These are phyloP conservation scores for Calyptomena viridis DNA, from an alignment of 2,113 vertebrate species.

Conservation along the genomic window DNA sequence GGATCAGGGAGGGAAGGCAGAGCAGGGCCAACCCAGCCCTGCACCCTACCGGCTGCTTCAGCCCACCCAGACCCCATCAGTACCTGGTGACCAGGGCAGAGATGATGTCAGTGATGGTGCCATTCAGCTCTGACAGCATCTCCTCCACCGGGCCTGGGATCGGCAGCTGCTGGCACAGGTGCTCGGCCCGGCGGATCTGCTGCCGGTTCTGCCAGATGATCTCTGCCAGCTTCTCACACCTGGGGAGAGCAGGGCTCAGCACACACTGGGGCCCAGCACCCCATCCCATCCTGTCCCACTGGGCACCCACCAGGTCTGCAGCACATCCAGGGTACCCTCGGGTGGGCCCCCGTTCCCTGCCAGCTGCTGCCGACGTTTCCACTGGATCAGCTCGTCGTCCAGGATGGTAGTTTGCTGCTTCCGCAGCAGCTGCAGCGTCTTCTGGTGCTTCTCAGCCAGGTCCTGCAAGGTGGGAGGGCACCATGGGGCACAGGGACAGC, in stretches of 20 bases:
- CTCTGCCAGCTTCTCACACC: constrained; percentile 97
- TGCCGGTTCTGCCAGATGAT: constrained; percentile 98
- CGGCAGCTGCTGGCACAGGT: constrained; percentile 93
- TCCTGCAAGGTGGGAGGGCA: neutral
- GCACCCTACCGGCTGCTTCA: neutral
- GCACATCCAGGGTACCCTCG: constrained; percentile 91
- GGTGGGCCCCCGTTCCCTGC: constrained; percentile 93
- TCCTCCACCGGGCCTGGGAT: constrained; percentile 93
- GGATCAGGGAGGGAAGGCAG: neutral
- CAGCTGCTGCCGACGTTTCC: constrained; percentile 95
- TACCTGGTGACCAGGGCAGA: constrained; percentile 96
- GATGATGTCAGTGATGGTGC: constrained; percentile 96
- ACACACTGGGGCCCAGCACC: accelerated
- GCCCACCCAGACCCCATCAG: neutral
- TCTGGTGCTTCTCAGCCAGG: constrained; percentile 93
- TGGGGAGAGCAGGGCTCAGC: constrained; percentile 26
- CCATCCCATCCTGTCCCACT: accelerated
- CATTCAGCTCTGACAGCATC: constrained; percentile 90
- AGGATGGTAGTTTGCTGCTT: constrained; percentile 96
- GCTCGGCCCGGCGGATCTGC: constrained; percentile 93
- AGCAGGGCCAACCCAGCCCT: neutral
- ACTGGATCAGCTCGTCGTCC: constrained; percentile 94
- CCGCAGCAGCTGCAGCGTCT: constrained; percentile 92
- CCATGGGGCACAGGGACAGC: accelerated
- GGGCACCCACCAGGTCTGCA: constrained; percentile 86